These are phyloP conservation scores for Xestia ashworthii DNA, from an alignment of 2,888 invertebrate species.

Conservation along the genomic window DNA sequence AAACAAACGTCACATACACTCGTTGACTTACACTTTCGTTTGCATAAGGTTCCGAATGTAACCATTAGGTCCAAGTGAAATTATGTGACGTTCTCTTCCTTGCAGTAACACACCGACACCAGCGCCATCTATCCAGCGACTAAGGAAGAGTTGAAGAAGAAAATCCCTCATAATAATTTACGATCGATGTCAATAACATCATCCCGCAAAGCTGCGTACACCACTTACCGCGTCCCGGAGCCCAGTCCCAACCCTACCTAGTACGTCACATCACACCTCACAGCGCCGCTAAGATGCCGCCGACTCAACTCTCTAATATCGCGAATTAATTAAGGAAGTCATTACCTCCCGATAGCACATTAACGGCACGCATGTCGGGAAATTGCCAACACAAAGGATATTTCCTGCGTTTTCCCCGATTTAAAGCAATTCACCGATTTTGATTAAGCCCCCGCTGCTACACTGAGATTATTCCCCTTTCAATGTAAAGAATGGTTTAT, in stretches of 20 bases:
- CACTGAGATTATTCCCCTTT: conserved; percentile 90
- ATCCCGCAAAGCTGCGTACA: neutral
- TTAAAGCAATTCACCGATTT: conserved; percentile 91
- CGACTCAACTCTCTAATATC: conserved; percentile 75
- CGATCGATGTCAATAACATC: neutral
- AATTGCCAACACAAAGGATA: conserved; percentile 90
- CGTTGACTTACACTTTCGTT: no score
- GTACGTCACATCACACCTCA: conserved; percentile 58
- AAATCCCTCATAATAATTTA: no score
- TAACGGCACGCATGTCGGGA: conserved; percentile 88
- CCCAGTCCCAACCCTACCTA: conserved; percentile 43
- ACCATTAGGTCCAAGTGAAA: no score
- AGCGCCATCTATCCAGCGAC: no score
- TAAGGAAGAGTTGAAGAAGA: no score
- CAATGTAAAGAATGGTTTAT: conserved; percentile 90
- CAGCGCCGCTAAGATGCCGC: conserved; percentile 56
- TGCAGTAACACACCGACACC: no score
- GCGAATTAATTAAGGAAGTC: conserved; percentile 90
- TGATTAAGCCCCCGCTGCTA: conserved; percentile 90
- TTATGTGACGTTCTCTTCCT: no score
- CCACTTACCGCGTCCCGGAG: neutral
- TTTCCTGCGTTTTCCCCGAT: conserved; percentile 91
- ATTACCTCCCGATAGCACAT: conserved; percentile 89
- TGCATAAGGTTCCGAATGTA: no score
- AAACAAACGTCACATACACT: no score